A percentile compares a stretch with the other conserved stretches of the same genome.
Conservation (phyloP, 1,140 invertebrate genomes). For the Conus betulinus region DNA sequence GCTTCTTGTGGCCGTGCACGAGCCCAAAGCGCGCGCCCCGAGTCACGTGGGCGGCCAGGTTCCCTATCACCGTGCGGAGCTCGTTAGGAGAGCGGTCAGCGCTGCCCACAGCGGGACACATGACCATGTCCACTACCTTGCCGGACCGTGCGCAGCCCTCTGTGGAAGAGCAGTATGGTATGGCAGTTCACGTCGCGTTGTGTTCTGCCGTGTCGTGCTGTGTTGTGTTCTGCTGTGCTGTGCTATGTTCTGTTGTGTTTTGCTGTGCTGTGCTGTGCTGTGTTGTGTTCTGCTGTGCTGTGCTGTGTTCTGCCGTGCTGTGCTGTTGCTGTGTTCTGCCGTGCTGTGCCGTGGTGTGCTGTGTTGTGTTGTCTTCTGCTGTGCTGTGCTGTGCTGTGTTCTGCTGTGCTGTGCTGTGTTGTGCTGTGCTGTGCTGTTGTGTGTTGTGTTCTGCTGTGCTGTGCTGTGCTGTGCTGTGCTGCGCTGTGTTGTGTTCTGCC, state of each 20-base stretch:
- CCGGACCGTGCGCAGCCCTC: background rate
- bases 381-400: background rate
- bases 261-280: background rate
- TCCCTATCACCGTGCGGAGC: background rate
- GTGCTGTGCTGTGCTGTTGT: background rate
- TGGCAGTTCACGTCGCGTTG: no score
- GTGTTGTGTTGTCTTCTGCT: background rate
- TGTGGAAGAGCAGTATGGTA: no score
- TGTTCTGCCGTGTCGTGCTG: background rate
- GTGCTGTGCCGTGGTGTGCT: background rate
- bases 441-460: no score
- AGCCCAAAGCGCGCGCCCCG: constrained; percentile 7
- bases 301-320: no score
- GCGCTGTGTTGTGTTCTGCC: background rate
- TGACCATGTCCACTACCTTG: background rate
- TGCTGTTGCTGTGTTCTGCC: background rate
- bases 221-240: background rate
- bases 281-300: background rate
- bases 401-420: background rate
- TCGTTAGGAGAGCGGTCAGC: background rate
- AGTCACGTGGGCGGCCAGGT: constrained; percentile 12
- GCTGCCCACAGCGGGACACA: background rate
- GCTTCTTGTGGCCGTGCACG: background rate
- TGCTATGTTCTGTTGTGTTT: background rate
- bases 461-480: background rate